Conservation (phyloP, 1,140 invertebrate genomes). For the Nephila pilipes region DNA sequence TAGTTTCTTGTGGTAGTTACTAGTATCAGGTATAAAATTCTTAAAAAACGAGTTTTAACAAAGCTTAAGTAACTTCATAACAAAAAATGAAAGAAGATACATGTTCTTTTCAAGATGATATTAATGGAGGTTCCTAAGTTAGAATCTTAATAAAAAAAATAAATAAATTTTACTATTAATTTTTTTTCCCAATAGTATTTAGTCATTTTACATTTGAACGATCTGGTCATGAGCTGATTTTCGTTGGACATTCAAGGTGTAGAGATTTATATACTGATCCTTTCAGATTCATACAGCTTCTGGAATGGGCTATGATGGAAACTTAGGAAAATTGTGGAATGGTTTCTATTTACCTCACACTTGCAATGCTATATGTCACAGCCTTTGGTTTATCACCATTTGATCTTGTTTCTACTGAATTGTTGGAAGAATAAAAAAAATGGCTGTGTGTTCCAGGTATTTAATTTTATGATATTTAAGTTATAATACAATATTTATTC, state of each 20-base stretch:
- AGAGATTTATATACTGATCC: constrained; percentile 85
- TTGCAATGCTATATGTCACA: constrained; percentile 84
- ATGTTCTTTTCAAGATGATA: too few species aligned
- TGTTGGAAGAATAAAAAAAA: constrained; percentile 48
- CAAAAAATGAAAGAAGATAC: too few species aligned
- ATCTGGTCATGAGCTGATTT: constrained; percentile 84
- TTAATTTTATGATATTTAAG: neutral
- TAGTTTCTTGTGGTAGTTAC: too few species aligned
- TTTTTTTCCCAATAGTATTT: constrained; percentile 81
- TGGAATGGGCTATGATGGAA: constrained; percentile 84
- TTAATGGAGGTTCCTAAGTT: too few species aligned
- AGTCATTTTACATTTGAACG: constrained; percentile 86
- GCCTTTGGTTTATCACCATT: constrained; percentile 83
- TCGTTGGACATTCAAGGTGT: constrained; percentile 87
- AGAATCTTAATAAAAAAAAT: too few species aligned
- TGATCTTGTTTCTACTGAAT: constrained; percentile 83
- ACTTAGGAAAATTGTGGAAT: constrained; percentile 85
- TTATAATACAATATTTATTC: neutral
- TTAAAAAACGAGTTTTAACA: too few species aligned
- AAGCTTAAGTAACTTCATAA: too few species aligned
- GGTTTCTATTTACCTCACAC: constrained; percentile 85
- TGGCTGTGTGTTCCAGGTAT: constrained; percentile 68
- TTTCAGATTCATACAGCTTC: constrained; percentile 84
- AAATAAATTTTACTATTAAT: too few species aligned
- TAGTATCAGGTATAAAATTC: too few species aligned